Base-by-base conservation (phyloP, 2,113 vertebrate genomes). In the Struthidea cinerea region DNA sequence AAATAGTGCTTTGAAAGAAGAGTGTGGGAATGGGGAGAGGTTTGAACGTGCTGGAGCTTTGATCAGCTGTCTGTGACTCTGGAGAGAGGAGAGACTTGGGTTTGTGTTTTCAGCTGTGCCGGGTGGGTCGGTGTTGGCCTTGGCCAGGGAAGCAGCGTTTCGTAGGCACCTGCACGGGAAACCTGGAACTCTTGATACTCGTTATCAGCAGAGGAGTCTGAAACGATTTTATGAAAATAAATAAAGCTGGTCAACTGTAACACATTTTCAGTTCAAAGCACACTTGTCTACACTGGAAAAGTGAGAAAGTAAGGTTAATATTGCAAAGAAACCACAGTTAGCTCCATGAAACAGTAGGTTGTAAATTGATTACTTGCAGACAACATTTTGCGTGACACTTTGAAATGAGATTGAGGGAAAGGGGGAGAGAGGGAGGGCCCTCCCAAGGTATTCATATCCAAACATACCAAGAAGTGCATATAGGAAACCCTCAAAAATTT, bases 1-100 rank as follows among this genome's bases (percentile, higher is more conserved):
- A 11, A 71, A 28, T 0, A 44, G 39, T 5, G 3, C 67, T 86
- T 63, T 69, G 85, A 75, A 52, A 68, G 78, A 32, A 64, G 61
- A 18, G 61, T 91, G 65, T 94, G 88, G 95, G 92, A 91, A 67
- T 53, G n/a, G 87, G 78, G 92, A 89, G 93, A 88, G 24, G 84
- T 82, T 68, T 55, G 81, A 55, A 67, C 61, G 44, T 75, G 87
- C 49, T 21, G 82, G 41, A 53, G 78, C 84, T 94, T 90, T 94
- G 90, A 91, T 91, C 84, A 47, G 28, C 70, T 93, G 61, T 78
- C 60, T 68, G 65, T 84, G 55, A 30, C 60, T 56, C 37, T 3
- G 41, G 35, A 42, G 59, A 64, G 79, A 47, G 67, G 42, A 61
- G 60, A 78, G 68, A 2, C 55, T 47, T 13, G 68, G 44, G 60